Base-by-base conservation (phyloP, 2,888 invertebrate species). In the Seladonia tumulorum region DNA sequence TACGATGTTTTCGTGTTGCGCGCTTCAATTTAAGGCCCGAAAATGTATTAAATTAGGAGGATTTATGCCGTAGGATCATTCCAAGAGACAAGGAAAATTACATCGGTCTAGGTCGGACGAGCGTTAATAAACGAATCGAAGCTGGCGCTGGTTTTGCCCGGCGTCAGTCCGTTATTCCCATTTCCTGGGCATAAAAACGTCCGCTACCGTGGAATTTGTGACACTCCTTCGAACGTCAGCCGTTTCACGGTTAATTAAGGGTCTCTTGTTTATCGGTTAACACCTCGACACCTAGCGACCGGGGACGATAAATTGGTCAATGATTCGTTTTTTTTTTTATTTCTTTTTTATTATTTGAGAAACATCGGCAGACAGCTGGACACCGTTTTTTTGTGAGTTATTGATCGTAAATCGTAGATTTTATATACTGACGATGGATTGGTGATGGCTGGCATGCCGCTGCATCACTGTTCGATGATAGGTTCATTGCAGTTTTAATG, bases 351-450 rank as follows among this genome's bases (percentile, higher is more conserved):
- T 66, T 74, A 71, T 60, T 25, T 60, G 5, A 35, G 68, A 22
- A 87, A 74, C 80, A 45, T 76, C 77, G 81, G 71, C 47, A 29
- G 70, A 47, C 14, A 60, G 49, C 45, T 5, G n/a, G 16, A 29
- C 73, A 25, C 53, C 18, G n/a, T 57, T 47, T 63, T 29, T 72
- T 12, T 12, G 18, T 72, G 76, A 90, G 77, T 87, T 82, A 87
- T 87, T 70, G 85, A 76, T 80, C 86, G 82, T 90, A 89, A 90
- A 90, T n/a, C 53, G 82, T 75, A 76, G 66, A 77, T 57, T 88
- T 87, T 89, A 89, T 82, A 60, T 25, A 63, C 29, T 39, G 71
- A 47, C 73, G 35, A 25, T 22, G 60, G 68, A 39, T n/a, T 81
- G 85, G 76, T 84, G 75, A 85, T 81, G 88, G 49, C 68, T 45